Base-by-base conservation (phyloP, 2,113 vertebrate genomes). In the Mustelus asterias region DNA sequence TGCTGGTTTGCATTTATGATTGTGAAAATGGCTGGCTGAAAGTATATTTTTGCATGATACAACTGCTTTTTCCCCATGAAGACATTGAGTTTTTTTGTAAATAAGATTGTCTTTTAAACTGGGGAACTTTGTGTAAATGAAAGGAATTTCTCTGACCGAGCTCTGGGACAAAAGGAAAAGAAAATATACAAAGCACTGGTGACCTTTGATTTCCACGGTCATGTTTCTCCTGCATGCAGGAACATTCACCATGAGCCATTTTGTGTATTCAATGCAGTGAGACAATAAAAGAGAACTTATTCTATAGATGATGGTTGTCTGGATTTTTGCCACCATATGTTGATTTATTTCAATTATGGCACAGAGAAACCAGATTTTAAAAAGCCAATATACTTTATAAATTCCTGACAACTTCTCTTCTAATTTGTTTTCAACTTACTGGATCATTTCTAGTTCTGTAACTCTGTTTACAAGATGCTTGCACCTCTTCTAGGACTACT, bases 171-270 rank as follows among this genome's bases (percentile, higher is more conserved):
- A 93, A 90, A 90, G 88, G 41, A 54, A 24, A 54, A 86, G 72
- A 93, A 69, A 70, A 94, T 11, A 72, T 72, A 69, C 92, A 72
- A 72, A 95, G 92, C 94, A 72, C 65, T 95, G 94, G 94, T 95
- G 94, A 95, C 67, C 67, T 44, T 65, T 65, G 65, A 44, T 72
- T 44, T 95, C 41, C 44, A 33, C 41, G 65, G 94, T 95, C 94
- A 26, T 72, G 65, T 70, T 95, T 72, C 41, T 95, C 94, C 94
- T 95, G 94, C 69, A 54, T 95, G 94, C 94, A 95, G 94, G 94
- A 95, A 54, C 69, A 70, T 70, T 95, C 94, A 70, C 94, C 94
- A 29, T 95, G 94, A 95, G 94, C 94, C 94, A 95, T 95, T 93
- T 95, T 95, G 69, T 72, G 94, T 72, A 95, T 95, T 72, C 89